Conservation (phyloP, 1,140 invertebrate genomes). For the Drepana arcuata region DNA sequence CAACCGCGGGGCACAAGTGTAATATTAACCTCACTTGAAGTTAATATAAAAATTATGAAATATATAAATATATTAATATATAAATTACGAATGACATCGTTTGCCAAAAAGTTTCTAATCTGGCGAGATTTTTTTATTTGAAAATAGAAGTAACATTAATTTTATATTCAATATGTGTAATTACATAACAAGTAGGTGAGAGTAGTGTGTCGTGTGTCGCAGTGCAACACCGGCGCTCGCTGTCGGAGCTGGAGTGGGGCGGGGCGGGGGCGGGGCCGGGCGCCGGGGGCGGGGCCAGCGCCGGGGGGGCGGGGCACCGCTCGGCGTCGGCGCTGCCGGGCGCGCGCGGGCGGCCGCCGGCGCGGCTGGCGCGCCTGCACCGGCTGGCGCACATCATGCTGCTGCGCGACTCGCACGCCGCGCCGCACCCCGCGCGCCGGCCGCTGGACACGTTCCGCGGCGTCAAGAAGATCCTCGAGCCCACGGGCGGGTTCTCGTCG, state of each 20-base stretch:
- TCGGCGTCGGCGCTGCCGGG: conserved; percentile 21
- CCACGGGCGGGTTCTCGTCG: conserved; percentile 42
- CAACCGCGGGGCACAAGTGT: too few relatives aligned
- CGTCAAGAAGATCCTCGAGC: conserved; percentile 84
- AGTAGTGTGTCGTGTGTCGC: conserved; percentile 21
- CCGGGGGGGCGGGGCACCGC: conserved; percentile 21
- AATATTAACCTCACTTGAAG: too few relatives aligned
- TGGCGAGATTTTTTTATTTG: too few relatives aligned
- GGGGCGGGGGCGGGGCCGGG: conserved; percentile 5
- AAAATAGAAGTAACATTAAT: too few relatives aligned
- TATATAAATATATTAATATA: too few relatives aligned
- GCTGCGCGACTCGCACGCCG: conserved; percentile 80
- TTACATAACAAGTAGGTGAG: too few relatives aligned
- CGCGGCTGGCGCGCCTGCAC: conserved; percentile 59
- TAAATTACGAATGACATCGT: too few relatives aligned
- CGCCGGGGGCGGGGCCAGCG: conserved; percentile 12
- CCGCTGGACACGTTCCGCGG: conserved; percentile 65
- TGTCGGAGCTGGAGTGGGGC: conserved; percentile 77
- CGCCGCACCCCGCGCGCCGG: conserved; percentile 27
- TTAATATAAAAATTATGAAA: too few relatives aligned
- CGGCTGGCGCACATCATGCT: conserved; percentile 84
- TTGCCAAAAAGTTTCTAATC: too few relatives aligned
- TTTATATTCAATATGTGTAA: too few relatives aligned
- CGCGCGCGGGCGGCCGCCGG: conserved; percentile 28
- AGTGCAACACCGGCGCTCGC: conserved; percentile 77